Base-by-base conservation (phyloP, 2,888 invertebrate genomes). In the Diaphora mendica region DNA sequence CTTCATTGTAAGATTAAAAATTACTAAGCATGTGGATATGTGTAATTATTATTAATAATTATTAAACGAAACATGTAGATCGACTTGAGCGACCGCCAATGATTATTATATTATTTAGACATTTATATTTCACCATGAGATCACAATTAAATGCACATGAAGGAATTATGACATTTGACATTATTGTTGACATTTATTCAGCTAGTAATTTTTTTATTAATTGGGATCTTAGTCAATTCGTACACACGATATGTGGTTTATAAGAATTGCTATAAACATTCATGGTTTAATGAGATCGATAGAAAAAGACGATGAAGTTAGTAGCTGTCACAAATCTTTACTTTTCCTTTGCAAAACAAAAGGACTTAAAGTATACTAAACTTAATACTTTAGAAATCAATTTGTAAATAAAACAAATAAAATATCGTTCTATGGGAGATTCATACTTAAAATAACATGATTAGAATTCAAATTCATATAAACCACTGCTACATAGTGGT, bases 111-210 rank as follows among this genome's bases (percentile, higher is more conserved):
- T n/a, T 73, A 83, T 82, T 81, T 85, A 82, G 87, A 80, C 81
- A 85, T 89, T 81, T 77, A 80, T 77, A 82, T 83, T 84, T 87
- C 78, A 79, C 88, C 85, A 84, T 95, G 95, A 95, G 95, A 95
- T 95, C 95, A 94, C 90, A 91, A 91, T 89, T 94, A 95, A 95
- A 95, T 95, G 95, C 95, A 94, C 89, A 89, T 68, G 69, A 90
- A 88, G 87, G 88, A 86, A 87, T 85, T 82, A 80, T n/a, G n/a
- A n/a, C n/a, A n/a, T n/a, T n/a, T n/a, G n/a, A n/a, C n/a, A n/a
- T n/a, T n/a, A n/a, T 59, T 26, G 62, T 59, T 70, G 48, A 20
- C n/a, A 17, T 66, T 68, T 51, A 55, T n/a, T 3, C 39, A 35
- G 23, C 55, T 65, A 69, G 65, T 48, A 59, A 26, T 44, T 33